Evolutionary conservation across 2,797 vertebrate genomes (phyloP).

Genomic region (Myotis pilosus): DNA sequence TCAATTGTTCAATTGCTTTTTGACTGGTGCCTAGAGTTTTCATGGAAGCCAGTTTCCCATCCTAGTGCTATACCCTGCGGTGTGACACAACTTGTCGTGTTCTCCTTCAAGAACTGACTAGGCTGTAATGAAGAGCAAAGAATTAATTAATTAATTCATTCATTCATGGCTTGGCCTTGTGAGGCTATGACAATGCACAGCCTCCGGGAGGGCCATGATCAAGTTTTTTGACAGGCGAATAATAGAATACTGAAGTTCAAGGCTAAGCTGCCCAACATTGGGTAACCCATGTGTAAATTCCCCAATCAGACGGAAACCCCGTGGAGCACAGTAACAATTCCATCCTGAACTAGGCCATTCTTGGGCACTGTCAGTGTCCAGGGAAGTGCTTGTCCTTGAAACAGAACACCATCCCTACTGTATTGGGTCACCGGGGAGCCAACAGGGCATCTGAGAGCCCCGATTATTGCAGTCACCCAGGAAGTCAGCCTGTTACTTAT

Average conservation of each 20-base stretch:
- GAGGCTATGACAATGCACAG: background rate
- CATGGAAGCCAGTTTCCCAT: background rate
- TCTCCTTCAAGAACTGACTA: background rate
- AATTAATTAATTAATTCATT: background rate
- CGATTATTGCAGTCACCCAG: background rate
- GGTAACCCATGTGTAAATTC: background rate
- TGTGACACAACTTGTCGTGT: background rate
- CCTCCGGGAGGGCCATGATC: background rate
- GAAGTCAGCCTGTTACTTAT: background rate
- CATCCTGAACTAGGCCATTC: background rate
- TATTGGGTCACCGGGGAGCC: background rate
- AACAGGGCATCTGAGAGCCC: background rate
- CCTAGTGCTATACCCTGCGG: background rate
- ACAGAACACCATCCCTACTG: too few species aligned
- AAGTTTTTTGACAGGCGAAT: background rate
- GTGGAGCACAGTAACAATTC: accelerated
- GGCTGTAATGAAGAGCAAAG: background rate
- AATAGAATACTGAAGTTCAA: background rate
- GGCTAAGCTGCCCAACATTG: background rate
- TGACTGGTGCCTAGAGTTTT: background rate
- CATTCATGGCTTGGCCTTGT: background rate
- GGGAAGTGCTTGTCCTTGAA: background rate
- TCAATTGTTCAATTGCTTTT: background rate
- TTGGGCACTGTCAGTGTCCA: background rate
- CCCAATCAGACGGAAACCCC: background rate